Base-by-base conservation (phyloP, 2,797 vertebrate genomes). In the Epinephelus awoara region DNA sequence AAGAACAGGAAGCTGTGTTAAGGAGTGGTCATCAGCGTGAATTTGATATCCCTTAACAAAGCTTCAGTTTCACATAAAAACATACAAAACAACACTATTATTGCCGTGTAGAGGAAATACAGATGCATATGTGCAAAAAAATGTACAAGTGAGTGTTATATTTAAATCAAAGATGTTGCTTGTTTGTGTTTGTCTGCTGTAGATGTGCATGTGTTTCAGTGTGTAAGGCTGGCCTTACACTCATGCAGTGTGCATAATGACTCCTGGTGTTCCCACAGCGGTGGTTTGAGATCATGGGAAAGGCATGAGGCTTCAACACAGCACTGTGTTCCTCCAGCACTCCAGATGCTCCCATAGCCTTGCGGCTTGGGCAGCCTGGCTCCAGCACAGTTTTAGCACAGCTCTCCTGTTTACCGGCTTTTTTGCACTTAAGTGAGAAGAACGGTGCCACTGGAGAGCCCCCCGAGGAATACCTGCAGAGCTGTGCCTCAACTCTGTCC, bases 281-380 rank as follows among this genome's bases (percentile, higher is more conserved):
- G 85, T 88, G 91, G 91, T 91, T 94, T 95, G 91, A 91, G 90
- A 94, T 93, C 92, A 95, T 90, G 91, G 88, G 87, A 93, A 94
- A 95, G 87, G 94, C 93, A 92, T 92, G 91, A 92, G 83, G 78
- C 64, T 90, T 6, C 85, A 82, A 81, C 82, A 73, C 85, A 82
- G 79, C 55, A 71, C 83, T 86, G 85, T 84, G 86, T 80, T 89
- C 75, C 83, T 83, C 82, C 84, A 83, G 85, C 71, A 49, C 86
- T 89, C 88, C 91, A 93, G 91, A 94, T 91, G 91, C 92, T 93
- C 81, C 81, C 84, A 58, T 77, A 63, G 84, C 85, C 78, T 77
- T 89, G 93, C 42, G 93, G 93, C 90, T 90, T 87, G 64, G 85
- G 89, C 91, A 73, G 80, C 72, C 82, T 83, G 79, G 83, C 88